Conservation (phyloP, 1,140 invertebrate species). For the Leptinotarsa undecemlineata region DNA sequence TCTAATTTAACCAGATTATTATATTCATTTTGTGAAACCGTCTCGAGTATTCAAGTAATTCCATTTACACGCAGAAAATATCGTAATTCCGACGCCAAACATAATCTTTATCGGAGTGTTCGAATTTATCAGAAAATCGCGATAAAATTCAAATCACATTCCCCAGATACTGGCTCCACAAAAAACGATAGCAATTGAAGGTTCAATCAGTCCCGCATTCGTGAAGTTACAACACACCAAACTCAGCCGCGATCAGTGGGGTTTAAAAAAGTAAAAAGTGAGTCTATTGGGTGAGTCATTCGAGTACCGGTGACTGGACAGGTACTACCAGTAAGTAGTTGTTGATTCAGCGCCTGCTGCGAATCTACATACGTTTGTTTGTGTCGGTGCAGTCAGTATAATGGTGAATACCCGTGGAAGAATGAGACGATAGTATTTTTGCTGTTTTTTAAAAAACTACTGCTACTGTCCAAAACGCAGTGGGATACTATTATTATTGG, state of each 20-base stretch:
- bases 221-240: neutral
- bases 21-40: too few relatives aligned
- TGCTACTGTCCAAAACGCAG: too few relatives aligned
- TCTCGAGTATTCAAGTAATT: too few relatives aligned
- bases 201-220: neutral
- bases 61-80: too few relatives aligned
- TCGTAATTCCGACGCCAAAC: neutral
- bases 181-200: neutral
- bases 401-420: neutral
- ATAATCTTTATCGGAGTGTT: neutral
- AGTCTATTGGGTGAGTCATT: neutral
- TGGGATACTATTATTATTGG: neutral
- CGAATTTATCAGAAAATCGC: constrained; percentile 5
- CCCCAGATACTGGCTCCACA: neutral
- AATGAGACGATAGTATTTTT: neutral
- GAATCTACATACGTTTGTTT: neutral
- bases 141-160: neutral
- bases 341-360: neutral
- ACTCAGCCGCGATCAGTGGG: neutral
- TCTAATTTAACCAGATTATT: too few relatives aligned
- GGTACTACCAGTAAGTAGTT: neutral
- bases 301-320: neutral
- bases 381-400: neutral
- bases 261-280: neutral
- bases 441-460: too few relatives aligned